A percentile compares a stretch with the other conserved stretches of the same genome.
Evolutionary conservation across 2,113 vertebrate genomes (phyloP).

Genomic region (Istiophorus platypterus): DNA sequence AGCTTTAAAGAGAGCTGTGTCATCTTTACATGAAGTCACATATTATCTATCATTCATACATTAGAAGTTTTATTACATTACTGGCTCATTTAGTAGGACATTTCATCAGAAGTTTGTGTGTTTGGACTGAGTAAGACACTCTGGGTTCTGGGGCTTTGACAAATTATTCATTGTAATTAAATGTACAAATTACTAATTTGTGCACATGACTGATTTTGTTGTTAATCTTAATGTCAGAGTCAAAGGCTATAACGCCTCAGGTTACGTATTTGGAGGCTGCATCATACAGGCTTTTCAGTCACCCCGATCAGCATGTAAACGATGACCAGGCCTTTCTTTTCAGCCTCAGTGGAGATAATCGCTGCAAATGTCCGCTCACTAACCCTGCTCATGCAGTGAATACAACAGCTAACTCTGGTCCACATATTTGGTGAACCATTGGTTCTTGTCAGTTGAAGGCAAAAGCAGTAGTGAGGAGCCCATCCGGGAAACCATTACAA

Average conservation of each 20-base stretch:
- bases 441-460: conserved; percentile 19
- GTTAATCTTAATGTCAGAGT: too few relatives aligned
- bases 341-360: conserved; percentile 49
- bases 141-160: too few relatives aligned
- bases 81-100: too few relatives aligned
- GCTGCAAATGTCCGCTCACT: conserved; percentile 15
- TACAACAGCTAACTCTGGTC: conserved; percentile 28
- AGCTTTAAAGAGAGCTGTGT: too few relatives aligned
- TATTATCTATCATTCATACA: too few relatives aligned
- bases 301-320: conserved; percentile 20
- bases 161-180: too few relatives aligned
- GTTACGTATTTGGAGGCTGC: conserved; percentile 78
- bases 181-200: too few relatives aligned
- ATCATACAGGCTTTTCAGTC: conserved; percentile 56
- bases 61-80: too few relatives aligned
- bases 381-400: background rate
- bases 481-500: conserved; percentile 49
- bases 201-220: too few relatives aligned
- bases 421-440: conserved; percentile 64
- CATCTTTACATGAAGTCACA: too few relatives aligned
- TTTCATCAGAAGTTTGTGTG: too few relatives aligned
- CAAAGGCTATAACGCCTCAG: conserved; percentile 76
- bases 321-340: conserved; percentile 80
- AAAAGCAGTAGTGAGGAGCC: background rate
- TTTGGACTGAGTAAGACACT: too few relatives aligned